phyloP scores from a whole-genome alignment of 2,113 vertebrate species.

The Alligator mississippiensis region DNA sequence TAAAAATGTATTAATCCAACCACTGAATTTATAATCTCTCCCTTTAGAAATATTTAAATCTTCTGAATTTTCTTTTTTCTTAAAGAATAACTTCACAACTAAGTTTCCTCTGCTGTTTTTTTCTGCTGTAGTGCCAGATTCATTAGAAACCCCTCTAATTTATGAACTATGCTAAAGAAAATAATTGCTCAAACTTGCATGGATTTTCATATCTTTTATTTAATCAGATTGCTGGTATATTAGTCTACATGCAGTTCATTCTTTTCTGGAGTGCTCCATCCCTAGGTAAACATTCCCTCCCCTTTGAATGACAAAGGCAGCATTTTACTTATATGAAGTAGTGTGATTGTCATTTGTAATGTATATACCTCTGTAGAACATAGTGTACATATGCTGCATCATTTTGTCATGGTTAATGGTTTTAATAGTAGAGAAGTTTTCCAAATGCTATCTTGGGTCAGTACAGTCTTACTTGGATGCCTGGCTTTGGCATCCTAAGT shows the following conservation, averaged over 20 bases:
- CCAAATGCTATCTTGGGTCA: no score
- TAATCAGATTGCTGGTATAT: neutral
- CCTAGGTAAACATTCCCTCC: neutral
- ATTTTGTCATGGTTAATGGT: neutral
- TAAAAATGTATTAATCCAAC: neutral
- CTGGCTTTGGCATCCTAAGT: neutral
- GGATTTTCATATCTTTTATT: neutral
- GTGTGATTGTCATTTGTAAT: neutral
- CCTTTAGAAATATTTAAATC: neutral
- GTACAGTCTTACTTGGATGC: no score
- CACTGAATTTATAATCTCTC: neutral
- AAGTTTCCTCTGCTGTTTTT: neutral
- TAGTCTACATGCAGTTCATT: neutral
- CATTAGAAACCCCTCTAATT: neutral
- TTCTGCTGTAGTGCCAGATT: neutral
- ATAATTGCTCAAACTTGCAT: neutral
- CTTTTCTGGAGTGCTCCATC: neutral
- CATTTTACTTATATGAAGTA: neutral
- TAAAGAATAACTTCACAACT: neutral
- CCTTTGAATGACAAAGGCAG: neutral
- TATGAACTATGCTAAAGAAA: neutral
- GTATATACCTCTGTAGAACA: neutral
- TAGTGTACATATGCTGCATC: fast-evolving
- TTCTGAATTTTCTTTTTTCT: neutral
- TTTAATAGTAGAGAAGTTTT: neutral